These are phyloP conservation scores for Oreortyx pictus DNA, from an alignment of 2,797 vertebrate genomes.

Conservation along the genomic window DNA sequence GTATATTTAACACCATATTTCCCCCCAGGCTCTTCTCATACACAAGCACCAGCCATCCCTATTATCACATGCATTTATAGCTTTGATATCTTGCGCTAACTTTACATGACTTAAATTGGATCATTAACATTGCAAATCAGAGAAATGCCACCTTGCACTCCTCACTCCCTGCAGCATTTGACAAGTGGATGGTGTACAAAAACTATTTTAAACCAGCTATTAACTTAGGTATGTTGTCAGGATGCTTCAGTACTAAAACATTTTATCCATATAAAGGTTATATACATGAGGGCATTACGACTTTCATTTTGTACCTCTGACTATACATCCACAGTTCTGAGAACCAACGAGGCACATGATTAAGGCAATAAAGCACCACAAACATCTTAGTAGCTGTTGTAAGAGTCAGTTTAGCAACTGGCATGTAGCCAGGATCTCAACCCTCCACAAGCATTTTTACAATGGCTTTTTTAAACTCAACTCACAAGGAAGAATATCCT, in stretches of 20 bases:
- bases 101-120: constrained; percentile 52
- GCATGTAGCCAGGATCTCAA: background rate
- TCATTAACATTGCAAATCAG: constrained; percentile 69
- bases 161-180: constrained; percentile 15
- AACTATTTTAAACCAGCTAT: constrained; percentile 36
- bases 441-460: background rate
- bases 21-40: constrained; percentile 9
- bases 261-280: background rate
- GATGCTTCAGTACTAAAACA: background rate
- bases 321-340: background rate
- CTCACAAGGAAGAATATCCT: background rate
- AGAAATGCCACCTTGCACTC: background rate
- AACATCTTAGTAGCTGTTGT: background rate
- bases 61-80: constrained; percentile 39
- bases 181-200: background rate
- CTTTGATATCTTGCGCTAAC: constrained; percentile 22
- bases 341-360: background rate
- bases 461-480: background rate
- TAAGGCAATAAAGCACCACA: background rate
- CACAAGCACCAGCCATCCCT: background rate
- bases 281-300: background rate
- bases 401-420: background rate
- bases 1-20: background rate
- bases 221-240: background rate
- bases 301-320: background rate